Conservation (phyloP, 2,113 vertebrate genomes). For the Pipa parva region DNA sequence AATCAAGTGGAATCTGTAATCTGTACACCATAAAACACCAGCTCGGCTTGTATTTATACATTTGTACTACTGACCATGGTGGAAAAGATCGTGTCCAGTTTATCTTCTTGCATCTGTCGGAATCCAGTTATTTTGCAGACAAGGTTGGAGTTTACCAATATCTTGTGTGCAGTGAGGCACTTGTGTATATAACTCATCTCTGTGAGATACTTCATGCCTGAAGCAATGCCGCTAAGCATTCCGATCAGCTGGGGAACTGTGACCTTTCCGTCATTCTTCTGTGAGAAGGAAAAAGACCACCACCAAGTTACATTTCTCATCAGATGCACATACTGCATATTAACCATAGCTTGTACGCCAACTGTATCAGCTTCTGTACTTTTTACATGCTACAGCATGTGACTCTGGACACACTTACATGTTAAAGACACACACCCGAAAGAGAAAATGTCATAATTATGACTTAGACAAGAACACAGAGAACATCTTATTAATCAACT, state of each 20-base stretch:
- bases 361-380: too few relatives aligned
- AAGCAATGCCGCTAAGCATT: constrained; percentile 81
- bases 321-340: neutral
- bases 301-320: neutral
- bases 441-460: too few relatives aligned
- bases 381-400: too few relatives aligned
- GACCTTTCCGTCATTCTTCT: constrained; percentile 90
- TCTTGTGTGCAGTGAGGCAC: constrained; percentile 85
- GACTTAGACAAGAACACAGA: too few relatives aligned
- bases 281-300: constrained; percentile 10
- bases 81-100: constrained; percentile 87
- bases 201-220: constrained; percentile 92
- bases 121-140: constrained; percentile 91
- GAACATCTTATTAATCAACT: too few relatives aligned
- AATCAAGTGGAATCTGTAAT: too few relatives aligned
- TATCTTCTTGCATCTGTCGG: constrained; percentile 79
- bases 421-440: neutral
- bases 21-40: too few relatives aligned
- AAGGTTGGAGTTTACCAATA: constrained; percentile 81
- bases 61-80: constrained; percentile 74
- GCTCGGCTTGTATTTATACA: neutral
- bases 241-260: constrained; percentile 75
- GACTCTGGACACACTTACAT: neutral
- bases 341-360: too few relatives aligned
- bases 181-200: constrained; percentile 95